phyloP scores from a whole-genome alignment of 1,140 invertebrate species.

The Listronotus oregonensis region DNA sequence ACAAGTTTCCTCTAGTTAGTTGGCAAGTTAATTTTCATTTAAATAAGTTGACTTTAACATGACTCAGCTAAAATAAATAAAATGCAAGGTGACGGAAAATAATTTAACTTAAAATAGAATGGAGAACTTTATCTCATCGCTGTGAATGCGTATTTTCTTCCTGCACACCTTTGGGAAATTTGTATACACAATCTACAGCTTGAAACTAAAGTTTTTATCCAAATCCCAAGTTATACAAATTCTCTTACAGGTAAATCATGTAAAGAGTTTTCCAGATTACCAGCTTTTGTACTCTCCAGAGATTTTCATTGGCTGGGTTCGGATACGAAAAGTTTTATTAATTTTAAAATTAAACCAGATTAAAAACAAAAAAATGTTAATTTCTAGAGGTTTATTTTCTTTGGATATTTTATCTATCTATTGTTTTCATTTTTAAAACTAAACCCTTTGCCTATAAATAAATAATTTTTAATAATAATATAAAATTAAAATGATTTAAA shows the following conservation, averaged over 20 bases:
- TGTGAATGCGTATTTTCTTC: constrained; percentile 31
- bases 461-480: too few species aligned
- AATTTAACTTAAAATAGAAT: constrained; percentile 30
- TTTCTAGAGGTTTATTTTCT: too few species aligned
- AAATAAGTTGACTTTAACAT: constrained; percentile 18
- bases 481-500: too few species aligned
- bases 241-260: constrained; percentile 33
- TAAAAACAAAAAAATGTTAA: constrained; percentile 3
- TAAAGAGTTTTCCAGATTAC: constrained; percentile 31
- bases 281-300: constrained; percentile 9
- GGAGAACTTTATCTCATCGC: constrained; percentile 26
- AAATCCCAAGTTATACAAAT: constrained; percentile 34
- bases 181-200: constrained; percentile 31
- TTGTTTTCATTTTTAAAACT: too few species aligned
- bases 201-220: constrained; percentile 34
- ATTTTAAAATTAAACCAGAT: constrained; percentile 20
- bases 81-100: constrained; percentile 16
- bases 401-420: too few species aligned
- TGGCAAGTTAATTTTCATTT: too few species aligned
- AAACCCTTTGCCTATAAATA: too few species aligned
- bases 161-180: constrained; percentile 32
- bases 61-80: constrained; percentile 17
- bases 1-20: too few species aligned
- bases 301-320: constrained; percentile 21
- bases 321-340: constrained; percentile 19